Conservation (phyloP, 2,888 invertebrate species). For the Geotrupes spiniger region DNA sequence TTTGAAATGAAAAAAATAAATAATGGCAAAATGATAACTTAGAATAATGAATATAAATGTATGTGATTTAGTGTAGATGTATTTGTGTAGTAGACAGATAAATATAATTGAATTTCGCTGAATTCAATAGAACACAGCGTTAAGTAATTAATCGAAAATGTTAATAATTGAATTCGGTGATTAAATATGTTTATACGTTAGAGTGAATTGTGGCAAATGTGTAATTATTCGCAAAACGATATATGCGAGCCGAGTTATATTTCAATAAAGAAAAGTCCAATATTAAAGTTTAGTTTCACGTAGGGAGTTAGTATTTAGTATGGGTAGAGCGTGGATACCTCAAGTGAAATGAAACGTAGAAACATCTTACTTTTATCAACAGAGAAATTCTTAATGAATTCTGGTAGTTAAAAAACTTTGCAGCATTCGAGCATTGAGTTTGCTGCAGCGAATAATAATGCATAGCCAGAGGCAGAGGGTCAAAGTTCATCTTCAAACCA, state of each 20-base stretch:
- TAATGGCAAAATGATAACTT: too few relatives aligned
- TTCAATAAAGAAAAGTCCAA: conserved; percentile 17
- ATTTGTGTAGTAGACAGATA: too few relatives aligned
- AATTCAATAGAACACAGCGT: too few relatives aligned
- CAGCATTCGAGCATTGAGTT: conserved; percentile 47
- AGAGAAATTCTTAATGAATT: conserved; percentile 52
- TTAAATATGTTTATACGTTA: too few relatives aligned
- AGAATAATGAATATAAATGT: too few relatives aligned
- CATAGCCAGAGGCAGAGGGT: conserved; percentile 41
- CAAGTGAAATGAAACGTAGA: conserved; percentile 50
- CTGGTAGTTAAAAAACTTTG: conserved; percentile 52
- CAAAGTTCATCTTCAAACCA: conserved; percentile 43
- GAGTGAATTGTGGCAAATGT: too few relatives aligned
- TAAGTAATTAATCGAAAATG: too few relatives aligned
- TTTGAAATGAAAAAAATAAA: too few relatives aligned
- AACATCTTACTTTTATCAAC: conserved; percentile 51
- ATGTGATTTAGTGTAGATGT: too few relatives aligned
- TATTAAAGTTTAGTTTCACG: conserved; percentile 25
- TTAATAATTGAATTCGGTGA: too few relatives aligned
- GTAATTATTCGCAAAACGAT: too few relatives aligned
- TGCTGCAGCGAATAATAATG: conserved; percentile 51
- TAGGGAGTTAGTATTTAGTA: conserved; percentile 42
- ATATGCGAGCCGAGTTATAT: conserved; percentile 9
- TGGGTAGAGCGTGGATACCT: conserved; percentile 45
- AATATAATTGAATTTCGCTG: too few relatives aligned